phyloP scores from a whole-genome alignment of 2,797 vertebrate species.

The Triplophysa yarkandensis region DNA sequence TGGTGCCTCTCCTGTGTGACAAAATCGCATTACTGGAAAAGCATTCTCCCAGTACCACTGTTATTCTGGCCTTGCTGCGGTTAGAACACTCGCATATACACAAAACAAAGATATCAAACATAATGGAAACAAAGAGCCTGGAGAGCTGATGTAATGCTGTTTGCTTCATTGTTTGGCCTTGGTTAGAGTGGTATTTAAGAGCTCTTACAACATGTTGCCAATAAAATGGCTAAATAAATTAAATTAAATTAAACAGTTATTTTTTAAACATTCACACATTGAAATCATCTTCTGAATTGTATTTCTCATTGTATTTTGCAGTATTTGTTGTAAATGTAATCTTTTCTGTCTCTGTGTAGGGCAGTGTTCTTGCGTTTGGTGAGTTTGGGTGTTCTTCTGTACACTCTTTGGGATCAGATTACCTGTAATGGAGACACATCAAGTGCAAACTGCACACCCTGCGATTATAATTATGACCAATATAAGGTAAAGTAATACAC shows the following conservation, averaged over 20 bases:
- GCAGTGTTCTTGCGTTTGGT: constrained; percentile 81
- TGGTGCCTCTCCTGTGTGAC: constrained; percentile 81
- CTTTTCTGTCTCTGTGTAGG: constrained; percentile 64
- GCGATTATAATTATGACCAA: constrained; percentile 72
- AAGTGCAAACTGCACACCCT: constrained; percentile 51
- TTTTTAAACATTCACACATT: constrained; percentile 3
- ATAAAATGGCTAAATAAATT: constrained; percentile 5
- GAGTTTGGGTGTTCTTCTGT: constrained; percentile 79
- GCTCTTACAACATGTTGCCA: constrained; percentile 3
- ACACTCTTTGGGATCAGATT: constrained; percentile 82
- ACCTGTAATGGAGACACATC: constrained; percentile 69
- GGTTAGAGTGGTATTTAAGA: background rate
- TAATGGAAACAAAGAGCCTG: constrained; percentile 10
- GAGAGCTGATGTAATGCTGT: background rate
- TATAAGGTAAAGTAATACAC: constrained; percentile 72
- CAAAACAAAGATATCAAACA: constrained; percentile 11
- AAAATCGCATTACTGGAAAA: constrained; percentile 76
- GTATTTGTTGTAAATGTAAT: background rate
- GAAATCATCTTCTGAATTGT: background rate
- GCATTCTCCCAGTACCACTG: constrained; percentile 76
- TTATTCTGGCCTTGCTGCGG: constrained; percentile 82
- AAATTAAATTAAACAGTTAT: background rate
- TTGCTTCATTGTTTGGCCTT: constrained; percentile 22
- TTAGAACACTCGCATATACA: constrained; percentile 54
- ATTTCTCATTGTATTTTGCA: background rate